phyloP scores from a whole-genome alignment of 2,888 invertebrate genomes.

The Asteroscopus sphinx region DNA sequence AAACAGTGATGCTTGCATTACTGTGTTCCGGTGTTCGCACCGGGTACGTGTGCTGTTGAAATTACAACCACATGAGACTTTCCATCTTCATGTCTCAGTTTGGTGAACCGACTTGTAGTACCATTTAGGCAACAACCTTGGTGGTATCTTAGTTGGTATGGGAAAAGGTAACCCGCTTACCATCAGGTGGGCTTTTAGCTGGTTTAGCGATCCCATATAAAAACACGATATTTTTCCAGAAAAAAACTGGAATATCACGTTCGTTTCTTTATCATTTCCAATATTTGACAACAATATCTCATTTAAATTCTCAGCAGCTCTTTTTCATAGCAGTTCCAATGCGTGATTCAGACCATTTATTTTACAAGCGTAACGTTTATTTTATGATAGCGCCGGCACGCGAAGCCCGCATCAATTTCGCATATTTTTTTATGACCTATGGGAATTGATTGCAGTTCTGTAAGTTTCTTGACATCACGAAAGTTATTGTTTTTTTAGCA shows the following conservation, averaged over 20 bases:
- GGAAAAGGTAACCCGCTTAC: too few relatives aligned
- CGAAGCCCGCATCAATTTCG: constrained; percentile 36
- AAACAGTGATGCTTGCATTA: too few relatives aligned
- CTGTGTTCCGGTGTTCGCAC: too few relatives aligned
- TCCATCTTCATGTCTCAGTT: too few relatives aligned
- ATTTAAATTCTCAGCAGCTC: constrained; percentile 23
- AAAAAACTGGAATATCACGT: constrained; percentile 8
- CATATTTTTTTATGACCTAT: constrained; percentile 27
- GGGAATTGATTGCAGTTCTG: constrained; percentile 3
- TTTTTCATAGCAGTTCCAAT: constrained; percentile 18
- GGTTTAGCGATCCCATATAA: neutral
- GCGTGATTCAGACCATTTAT: constrained; percentile 44
- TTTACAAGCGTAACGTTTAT: constrained; percentile 32
- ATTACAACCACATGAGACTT: too few relatives aligned
- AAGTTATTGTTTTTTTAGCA: neutral
- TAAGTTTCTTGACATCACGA: constrained; percentile 5
- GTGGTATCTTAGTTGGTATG: too few relatives aligned
- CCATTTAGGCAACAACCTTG: too few relatives aligned
- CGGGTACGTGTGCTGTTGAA: too few relatives aligned
- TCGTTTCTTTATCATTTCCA: constrained; percentile 9
- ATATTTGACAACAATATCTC: constrained; percentile 7
- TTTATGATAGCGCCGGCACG: constrained; percentile 40
- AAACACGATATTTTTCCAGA: neutral
- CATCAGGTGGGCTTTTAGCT: too few relatives aligned
- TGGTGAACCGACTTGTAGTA: too few relatives aligned